Evolutionary conservation across 2,797 vertebrate species (phyloP).

Genomic region (Micromesistius poutassou): DNA sequence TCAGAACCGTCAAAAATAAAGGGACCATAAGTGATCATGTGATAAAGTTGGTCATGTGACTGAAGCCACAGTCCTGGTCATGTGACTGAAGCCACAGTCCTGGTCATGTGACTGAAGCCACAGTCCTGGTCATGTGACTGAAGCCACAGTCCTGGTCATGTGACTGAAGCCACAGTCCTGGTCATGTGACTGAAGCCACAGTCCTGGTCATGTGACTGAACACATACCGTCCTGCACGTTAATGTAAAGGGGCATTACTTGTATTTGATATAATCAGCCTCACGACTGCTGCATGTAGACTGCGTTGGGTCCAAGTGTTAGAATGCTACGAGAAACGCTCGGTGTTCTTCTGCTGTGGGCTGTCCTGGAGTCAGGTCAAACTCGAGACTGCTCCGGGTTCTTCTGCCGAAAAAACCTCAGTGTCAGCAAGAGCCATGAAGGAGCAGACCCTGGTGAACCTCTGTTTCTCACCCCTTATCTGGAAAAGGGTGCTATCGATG

Average conservation of each 20-base stretch:
- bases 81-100: too few species aligned
- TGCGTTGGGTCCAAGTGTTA: conserved; percentile 18
- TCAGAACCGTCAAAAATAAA: not conserved
- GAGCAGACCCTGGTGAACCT: conserved; percentile 71
- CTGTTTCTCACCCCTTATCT: conserved; percentile 84
- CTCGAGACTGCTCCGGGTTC: conserved; percentile 66
- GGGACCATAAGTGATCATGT: not conserved
- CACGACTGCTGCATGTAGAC: not conserved
- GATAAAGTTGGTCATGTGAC: not conserved
- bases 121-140: conserved; percentile 1
- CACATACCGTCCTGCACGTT: not conserved
- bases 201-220: not conserved
- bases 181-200: too few species aligned
- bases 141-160: too few species aligned
- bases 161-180: too few species aligned
- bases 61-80: too few species aligned
- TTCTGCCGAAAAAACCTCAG: conserved; percentile 66
- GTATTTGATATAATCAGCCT: not conserved
- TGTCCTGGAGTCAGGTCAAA: conserved; percentile 37
- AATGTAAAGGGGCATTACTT: not conserved
- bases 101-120: too few species aligned
- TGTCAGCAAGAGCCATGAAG: conserved; percentile 43
- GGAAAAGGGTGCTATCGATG: conserved; percentile 71
- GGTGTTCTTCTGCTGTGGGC: conserved; percentile 54
- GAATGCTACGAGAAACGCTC: conserved; percentile 46